A percentile compares a stretch with the other conserved stretches of the same genome.
phyloP scores from a whole-genome alignment of 2,888 invertebrate species.

The Resseliella maxima region DNA sequence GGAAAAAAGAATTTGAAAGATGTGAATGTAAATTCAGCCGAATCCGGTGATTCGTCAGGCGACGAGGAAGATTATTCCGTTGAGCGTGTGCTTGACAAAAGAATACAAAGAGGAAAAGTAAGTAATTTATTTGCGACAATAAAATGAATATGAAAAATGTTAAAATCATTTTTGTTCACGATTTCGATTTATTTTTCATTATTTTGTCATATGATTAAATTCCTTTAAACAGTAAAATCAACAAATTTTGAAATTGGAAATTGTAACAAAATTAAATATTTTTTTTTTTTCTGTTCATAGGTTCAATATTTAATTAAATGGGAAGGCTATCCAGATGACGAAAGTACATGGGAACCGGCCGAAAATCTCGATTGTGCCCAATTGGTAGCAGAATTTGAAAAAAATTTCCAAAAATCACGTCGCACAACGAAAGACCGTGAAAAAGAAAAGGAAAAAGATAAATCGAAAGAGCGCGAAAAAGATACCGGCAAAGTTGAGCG shows the following conservation, averaged over 20 bases:
- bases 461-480: not conserved
- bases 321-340: not conserved
- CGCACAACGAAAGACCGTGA: not conserved
- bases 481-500: not conserved
- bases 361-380: slow-evolving; percentile 12
- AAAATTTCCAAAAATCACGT: not conserved
- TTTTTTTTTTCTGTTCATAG: not conserved
- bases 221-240: not conserved
- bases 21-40: not conserved
- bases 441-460: not conserved
- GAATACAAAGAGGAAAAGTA: not conserved
- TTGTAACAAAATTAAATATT: not conserved
- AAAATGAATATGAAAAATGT: too few relatives aligned
- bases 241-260: not conserved
- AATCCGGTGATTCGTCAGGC: not conserved
- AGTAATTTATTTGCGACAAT: too few relatives aligned
- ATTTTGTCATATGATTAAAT: not conserved
- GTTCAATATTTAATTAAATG: slow-evolving; percentile 12
- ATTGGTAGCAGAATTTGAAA: not conserved
- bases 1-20: slow-evolving; percentile 23
- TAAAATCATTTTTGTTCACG: not conserved
- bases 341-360: slow-evolving; percentile 28
- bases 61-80: slow-evolving; percentile 11
- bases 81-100: not conserved
- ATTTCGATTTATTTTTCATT: not conserved